Evolutionary conservation across 2,113 vertebrate species (phyloP).

Genomic region (Galeopterus variegatus): DNA sequence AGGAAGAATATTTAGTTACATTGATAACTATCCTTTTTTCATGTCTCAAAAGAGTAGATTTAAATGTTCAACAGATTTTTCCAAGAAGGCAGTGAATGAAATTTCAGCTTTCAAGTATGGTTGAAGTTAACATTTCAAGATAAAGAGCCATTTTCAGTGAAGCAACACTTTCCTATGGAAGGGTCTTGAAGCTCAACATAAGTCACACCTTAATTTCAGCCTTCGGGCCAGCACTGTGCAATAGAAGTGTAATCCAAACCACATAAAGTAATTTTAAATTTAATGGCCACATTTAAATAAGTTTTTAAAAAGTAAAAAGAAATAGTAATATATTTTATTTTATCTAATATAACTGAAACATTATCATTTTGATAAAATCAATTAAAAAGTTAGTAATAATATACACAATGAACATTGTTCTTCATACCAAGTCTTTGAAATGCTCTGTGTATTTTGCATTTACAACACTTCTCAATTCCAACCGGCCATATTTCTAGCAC

Average conservation of each 20-base stretch:
- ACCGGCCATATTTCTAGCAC: background rate
- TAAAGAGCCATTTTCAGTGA: conserved; percentile 67
- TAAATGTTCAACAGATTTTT: conserved; percentile 75
- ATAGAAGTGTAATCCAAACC: background rate
- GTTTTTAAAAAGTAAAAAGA: background rate
- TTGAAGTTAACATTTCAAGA: conserved; percentile 78
- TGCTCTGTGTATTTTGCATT: background rate
- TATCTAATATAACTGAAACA: background rate
- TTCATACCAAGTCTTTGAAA: background rate
- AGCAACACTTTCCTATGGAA: conserved; percentile 71
- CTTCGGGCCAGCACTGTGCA: background rate
- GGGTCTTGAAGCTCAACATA: conserved; percentile 17
- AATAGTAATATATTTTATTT: conserved; percentile 43
- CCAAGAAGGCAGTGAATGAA: conserved; percentile 76
- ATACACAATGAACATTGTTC: background rate
- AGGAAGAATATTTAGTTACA: conserved; percentile 70
- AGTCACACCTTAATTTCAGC: conserved; percentile 57
- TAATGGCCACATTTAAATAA: background rate
- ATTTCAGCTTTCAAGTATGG: conserved; percentile 72
- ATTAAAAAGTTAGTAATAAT: background rate
- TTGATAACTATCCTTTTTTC: conserved; percentile 59
- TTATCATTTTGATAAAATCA: background rate
- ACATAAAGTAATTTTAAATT: background rate
- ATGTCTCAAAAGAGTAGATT: conserved; percentile 64
- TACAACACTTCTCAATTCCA: background rate